Evolutionary conservation across 92 coral and sea anemone species (phyloP).

Genomic region (Bergia puertoricense): DNA sequence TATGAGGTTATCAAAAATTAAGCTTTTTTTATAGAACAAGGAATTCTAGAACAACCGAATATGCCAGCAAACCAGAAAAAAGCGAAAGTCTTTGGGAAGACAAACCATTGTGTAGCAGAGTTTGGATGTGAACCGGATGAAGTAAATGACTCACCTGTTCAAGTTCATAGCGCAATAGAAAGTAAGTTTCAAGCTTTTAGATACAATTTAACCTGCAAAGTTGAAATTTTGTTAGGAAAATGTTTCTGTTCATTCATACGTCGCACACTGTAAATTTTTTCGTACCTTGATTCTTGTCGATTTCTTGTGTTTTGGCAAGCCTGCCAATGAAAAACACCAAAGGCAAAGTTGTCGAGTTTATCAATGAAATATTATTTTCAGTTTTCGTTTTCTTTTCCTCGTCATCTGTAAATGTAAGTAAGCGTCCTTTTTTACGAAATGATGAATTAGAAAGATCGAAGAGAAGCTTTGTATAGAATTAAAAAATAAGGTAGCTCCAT

Average conservation of each 20-base stretch:
- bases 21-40: not conserved
- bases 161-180: not conserved
- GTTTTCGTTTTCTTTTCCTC: no score
- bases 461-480: no score
- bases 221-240: not conserved
- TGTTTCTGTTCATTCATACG: not conserved
- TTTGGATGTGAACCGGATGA: conserved; percentile 33
- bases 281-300: no score
- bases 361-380: not conserved
- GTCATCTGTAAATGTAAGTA: no score
- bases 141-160: not conserved
- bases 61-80: conserved; percentile 67
- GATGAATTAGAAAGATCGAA: no score
- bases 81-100: conserved; percentile 48
- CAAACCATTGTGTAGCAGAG: conserved; percentile 15
- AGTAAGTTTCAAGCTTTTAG: not conserved
- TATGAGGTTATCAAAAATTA: not conserved
- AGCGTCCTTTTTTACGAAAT: no score
- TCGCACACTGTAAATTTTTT: no score
- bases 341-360: not conserved
- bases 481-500: no score
- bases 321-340: no score
- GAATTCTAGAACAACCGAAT: not conserved
- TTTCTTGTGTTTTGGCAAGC: not conserved
- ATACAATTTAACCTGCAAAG: not conserved